Percentiles rank a stretch among this genome's conserved stretches.
Conservation (phyloP, 2,797 vertebrate genomes). For the Apogon talboti region DNA sequence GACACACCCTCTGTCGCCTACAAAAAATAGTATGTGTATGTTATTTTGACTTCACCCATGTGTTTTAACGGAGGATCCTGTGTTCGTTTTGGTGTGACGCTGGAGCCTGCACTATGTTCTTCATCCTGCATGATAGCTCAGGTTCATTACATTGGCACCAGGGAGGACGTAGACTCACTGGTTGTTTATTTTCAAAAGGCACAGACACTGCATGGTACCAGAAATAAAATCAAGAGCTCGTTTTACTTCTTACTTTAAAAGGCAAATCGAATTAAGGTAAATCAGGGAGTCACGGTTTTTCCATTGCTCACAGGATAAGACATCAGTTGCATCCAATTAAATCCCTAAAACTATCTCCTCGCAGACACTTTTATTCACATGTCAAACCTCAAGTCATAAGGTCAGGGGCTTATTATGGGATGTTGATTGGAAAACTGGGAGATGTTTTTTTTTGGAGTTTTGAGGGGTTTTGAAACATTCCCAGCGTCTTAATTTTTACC, state of each 20-base stretch:
- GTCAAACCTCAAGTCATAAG: constrained; percentile 20
- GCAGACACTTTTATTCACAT: constrained; percentile 24
- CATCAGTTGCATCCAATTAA: constrained; percentile 58
- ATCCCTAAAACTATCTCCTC: constrained; percentile 33
- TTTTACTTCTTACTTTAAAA: constrained; percentile 54
- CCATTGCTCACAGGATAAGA: constrained; percentile 55
- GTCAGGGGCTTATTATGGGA: constrained; percentile 20
- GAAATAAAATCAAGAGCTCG: constrained; percentile 43
- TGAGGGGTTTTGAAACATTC: constrained; percentile 3
- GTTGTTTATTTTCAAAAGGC: constrained; percentile 16
- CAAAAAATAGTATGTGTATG: constrained; percentile 31
- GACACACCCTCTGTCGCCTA: constrained; percentile 57
- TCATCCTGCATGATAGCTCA: constrained; percentile 31
- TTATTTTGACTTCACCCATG: constrained; percentile 16
- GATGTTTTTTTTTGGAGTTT: neutral
- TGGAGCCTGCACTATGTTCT: constrained; percentile 19
- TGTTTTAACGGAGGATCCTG: constrained; percentile 8
- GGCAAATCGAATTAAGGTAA: constrained; percentile 68
- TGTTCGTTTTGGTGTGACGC: constrained; percentile 19
- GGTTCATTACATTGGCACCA: constrained; percentile 38
- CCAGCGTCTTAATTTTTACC: constrained; percentile 19
- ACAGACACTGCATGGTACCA: constrained; percentile 53
- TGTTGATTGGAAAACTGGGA: constrained; percentile 10
- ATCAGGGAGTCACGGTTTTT: constrained; percentile 60
- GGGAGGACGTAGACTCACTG: constrained; percentile 18